A percentile compares a stretch with the other conserved stretches of the same genome.
Conservation (phyloP, 2,888 invertebrate species). For the Stenotaenia linearis region DNA sequence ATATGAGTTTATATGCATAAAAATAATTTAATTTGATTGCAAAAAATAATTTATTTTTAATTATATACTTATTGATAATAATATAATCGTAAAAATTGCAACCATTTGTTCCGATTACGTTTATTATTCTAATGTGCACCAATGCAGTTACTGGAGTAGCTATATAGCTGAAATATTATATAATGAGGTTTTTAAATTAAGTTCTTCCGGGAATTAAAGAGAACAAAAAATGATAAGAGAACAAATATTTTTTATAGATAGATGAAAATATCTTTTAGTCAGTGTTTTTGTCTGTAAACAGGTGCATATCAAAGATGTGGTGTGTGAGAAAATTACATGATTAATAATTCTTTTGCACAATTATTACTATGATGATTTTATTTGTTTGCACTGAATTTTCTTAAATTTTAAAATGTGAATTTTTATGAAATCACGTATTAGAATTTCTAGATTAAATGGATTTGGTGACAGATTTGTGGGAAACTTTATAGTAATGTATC, state of each 20-base stretch:
- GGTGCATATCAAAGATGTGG: constrained; percentile 23
- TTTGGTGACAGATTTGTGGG: constrained; percentile 24
- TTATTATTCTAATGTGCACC: background rate
- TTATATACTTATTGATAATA: background rate
- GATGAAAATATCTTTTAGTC: constrained; percentile 21
- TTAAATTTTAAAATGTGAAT: background rate
- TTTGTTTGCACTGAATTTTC: background rate
- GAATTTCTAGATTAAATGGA: constrained; percentile 2
- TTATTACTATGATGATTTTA: background rate
- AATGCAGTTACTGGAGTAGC: constrained; percentile 7
- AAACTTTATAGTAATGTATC: background rate
- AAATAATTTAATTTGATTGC: background rate
- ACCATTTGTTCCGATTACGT: background rate
- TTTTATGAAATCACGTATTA: constrained; percentile 5
- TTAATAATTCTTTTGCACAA: background rate
- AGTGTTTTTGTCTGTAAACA: constrained; percentile 20
- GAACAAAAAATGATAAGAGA: background rate
- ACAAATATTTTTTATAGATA: constrained; percentile 21
- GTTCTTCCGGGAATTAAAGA: background rate
- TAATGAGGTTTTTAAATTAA: constrained; percentile 10
- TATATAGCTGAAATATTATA: constrained; percentile 5
- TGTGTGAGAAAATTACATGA: background rate
- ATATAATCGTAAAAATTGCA: background rate
- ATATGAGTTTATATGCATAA: background rate
- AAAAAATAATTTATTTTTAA: constrained; percentile 10